Base-by-base conservation (phyloP, 2,797 vertebrate species). In the Acrossocheilus wenchowensis region DNA sequence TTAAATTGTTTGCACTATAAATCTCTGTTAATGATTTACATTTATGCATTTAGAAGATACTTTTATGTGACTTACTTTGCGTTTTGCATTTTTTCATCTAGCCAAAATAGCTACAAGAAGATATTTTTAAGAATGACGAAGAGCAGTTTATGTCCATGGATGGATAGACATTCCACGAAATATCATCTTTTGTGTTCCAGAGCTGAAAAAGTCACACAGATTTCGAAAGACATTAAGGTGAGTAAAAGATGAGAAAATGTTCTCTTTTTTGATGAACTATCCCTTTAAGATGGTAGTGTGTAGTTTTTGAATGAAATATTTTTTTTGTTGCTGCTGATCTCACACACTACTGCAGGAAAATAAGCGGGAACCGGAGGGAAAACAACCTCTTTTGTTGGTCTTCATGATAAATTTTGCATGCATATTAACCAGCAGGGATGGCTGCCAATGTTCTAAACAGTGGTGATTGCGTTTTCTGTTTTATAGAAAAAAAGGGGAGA, bases 401-500 rank as follows among this genome's bases (percentile, higher is more conserved):
- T 88, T 74, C 84, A 82, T 81, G 72, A 81, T 82, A 64, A 84
- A 81, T 64, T 74, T 72, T 80, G 86, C 86, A 87, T 90, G 84
- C 81, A 89, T 88, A 86, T 89, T 89, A 83, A 86, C 78, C 68
- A 82, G 72, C 80, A 64, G 87, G 90, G 86, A 88, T 41, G 81
- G 43, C 87, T 90, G 89, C 89, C 90, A 89, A 89, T 78, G 54
- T 64, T 84, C 90, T 91, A 85, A 92, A 87, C 89, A 89, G 87
- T 80, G 73, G 54, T 91, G 89, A 90, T 92, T 91, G 89, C 73
- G 86, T 77, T 91, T 91, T 74, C 87, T 89, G 62, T 92, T 90
- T 90, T 78, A 89, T 86, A 92, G 88, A 86, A 90, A 83, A 34
- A 81, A 48, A 19, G 64, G 84, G 75, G 79, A 23, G 78, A 87